Percentiles rank a stretch among this genome's conserved stretches.
These are phyloP conservation scores for Euphysa ruthae DNA, from an alignment of 30 jellyfish, hydroid and myxozoan species.

Conservation along the genomic window DNA sequence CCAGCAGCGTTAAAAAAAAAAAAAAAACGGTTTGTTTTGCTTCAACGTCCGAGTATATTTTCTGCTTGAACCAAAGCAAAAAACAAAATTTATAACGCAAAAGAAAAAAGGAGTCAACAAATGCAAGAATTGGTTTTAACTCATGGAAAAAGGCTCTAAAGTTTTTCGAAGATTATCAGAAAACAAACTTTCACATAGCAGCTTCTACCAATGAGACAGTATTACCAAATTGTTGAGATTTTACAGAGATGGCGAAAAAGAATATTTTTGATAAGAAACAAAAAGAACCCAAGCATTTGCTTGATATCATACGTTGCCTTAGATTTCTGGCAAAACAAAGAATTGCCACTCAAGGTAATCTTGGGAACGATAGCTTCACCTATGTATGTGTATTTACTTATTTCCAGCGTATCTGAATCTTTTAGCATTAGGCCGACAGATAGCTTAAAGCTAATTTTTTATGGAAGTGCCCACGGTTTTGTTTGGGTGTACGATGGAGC, in stretches of 20 bases:
- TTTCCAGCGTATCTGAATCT: no score
- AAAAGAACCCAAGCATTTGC: not conserved
- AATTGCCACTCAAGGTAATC: constrained; percentile 11
- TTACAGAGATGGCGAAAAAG: not conserved
- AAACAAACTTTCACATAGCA: not conserved
- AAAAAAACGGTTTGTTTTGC: no score
- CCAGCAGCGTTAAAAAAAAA: no score
- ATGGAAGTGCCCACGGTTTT: not conserved
- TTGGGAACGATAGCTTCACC: not conserved
- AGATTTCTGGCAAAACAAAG: not conserved
- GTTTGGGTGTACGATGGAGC: no score
- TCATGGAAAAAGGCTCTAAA: not conserved
- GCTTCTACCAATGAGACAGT: not conserved
- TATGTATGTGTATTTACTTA: no score
- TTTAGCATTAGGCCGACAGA: no score
- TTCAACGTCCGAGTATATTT: no score
- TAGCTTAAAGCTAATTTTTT: no score
- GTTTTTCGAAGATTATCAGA: not conserved
- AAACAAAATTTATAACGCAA: not conserved
- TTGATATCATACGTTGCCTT: not conserved
- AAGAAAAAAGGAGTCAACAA: not conserved
- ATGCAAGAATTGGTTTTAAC: not conserved
- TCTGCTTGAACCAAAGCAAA: no score
- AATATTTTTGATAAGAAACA: not conserved
- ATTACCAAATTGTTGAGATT: not conserved